A percentile compares a stretch with the other conserved stretches of the same genome.
phyloP scores from a whole-genome alignment of 2,113 vertebrate genomes.

The Poeciliopsis retropinna region DNA sequence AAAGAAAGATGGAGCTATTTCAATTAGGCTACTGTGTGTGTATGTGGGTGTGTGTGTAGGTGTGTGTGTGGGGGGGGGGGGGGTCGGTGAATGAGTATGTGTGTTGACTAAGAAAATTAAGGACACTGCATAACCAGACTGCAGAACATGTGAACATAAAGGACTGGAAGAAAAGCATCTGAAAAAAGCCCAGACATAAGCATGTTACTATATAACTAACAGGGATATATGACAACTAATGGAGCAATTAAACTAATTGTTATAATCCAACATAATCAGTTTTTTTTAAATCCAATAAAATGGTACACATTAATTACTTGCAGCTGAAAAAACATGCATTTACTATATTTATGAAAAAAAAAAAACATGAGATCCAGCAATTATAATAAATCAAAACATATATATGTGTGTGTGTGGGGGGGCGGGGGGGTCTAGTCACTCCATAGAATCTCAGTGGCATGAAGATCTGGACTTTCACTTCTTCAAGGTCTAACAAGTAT shows the following conservation, averaged over 20 bases:
- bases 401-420: too few species aligned
- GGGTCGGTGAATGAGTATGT: conserved; percentile 1
- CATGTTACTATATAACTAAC: not conserved
- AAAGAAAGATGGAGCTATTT: conserved; percentile 50
- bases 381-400: too few species aligned
- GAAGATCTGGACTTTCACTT: too few species aligned
- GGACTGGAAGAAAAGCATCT: not conserved
- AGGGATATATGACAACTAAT: not conserved
- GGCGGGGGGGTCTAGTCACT: too few species aligned
- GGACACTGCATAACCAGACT: conserved; percentile 1
- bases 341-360: not conserved
- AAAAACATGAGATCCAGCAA: too few species aligned
- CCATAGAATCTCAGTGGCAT: too few species aligned
- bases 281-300: not conserved
- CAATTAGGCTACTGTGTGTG: conserved; percentile 21
- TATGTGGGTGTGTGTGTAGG: not conserved
- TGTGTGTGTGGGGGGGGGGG: too few species aligned
- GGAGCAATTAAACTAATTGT: too few species aligned
- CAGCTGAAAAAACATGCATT: not conserved
- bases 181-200: not conserved
- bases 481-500: too few species aligned
- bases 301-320: not conserved
- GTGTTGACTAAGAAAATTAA: conserved; percentile 18
- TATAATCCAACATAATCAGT: not conserved
- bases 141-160: not conserved